Base-by-base conservation (phyloP, 2,888 invertebrate species). In the Nemotelus pantherinus region DNA sequence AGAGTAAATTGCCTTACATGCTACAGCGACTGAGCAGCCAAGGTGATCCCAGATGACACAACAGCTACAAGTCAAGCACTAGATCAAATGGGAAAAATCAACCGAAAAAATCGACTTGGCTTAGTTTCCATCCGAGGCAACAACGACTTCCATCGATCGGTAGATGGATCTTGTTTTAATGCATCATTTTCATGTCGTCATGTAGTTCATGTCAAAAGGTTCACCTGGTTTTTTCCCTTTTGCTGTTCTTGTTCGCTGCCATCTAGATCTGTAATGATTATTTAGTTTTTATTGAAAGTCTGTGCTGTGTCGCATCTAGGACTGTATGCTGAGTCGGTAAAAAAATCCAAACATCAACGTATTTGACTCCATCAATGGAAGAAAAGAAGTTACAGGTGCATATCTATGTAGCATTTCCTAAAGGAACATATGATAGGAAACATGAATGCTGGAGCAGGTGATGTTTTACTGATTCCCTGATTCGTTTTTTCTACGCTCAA, bases 101-200 rank as follows among this genome's bases (percentile, higher is more conserved):
- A 45, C 43, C 7, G 7, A 9, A 41, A 67, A 67, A 43, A 41
- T 5, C 43, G 10, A 67, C 67, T 48, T 67, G 45, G 41, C 67
- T 48, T 67, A 67, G 45, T 47, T 67, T 67, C 45, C 25, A 45
- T n/a, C 25, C 25, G 25, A 25, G 25, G 25, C 25, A 25, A 25
- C 25, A 25, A 25, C 25, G 25, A 25, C 25, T 25, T 25, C 25
- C 25, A n/a, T 67, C 50, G 67, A 67, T 47, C 58, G 58, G 48
- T 58, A 39, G 53, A 70, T 70, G 53, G 53, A 60, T 72, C 47
- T 48, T 72, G 60, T 53, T 47, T n/a, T 60, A 41, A 65, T 76
- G 65, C 67, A 76, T 76, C 76, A 67, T 76, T 64, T 67, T 76
- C 76, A 76, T 77, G 55, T 77, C 77, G 77, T 77, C 70, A 77